phyloP scores from a whole-genome alignment of 2,888 invertebrate genomes.

The Rhyacophila evoluta region DNA sequence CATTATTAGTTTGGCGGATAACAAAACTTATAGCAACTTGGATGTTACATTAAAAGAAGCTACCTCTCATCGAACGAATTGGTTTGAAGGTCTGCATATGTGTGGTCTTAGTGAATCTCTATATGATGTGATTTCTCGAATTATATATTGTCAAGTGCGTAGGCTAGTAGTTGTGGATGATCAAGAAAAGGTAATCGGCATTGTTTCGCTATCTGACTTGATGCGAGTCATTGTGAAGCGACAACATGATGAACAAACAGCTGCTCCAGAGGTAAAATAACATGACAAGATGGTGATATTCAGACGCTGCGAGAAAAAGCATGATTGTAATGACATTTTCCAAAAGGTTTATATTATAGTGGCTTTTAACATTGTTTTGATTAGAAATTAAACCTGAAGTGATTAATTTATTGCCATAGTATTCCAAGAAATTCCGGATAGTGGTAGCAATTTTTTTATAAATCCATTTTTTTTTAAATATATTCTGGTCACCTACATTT shows the following conservation, averaged over 20 bases:
- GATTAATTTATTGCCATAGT: too few relatives aligned
- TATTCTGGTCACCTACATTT: too few relatives aligned
- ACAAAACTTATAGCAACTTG: slow-evolving; percentile 44
- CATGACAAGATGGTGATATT: not conserved
- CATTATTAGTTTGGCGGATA: slow-evolving; percentile 34
- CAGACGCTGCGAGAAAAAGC: not conserved
- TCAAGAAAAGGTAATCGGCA: slow-evolving; percentile 36
- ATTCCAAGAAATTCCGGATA: too few relatives aligned
- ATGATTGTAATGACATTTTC: too few relatives aligned
- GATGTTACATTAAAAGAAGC: slow-evolving; percentile 38
- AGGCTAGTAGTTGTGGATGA: slow-evolving; percentile 42
- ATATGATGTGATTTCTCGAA: slow-evolving; percentile 36
- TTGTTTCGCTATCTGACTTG: slow-evolving; percentile 43
- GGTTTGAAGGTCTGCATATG: slow-evolving; percentile 42
- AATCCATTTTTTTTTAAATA: too few relatives aligned
- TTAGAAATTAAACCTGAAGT: too few relatives aligned
- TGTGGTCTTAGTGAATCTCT: slow-evolving; percentile 40
- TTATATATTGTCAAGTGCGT: slow-evolving; percentile 40
- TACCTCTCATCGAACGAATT: slow-evolving; percentile 29
- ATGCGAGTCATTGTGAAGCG: slow-evolving; percentile 26
- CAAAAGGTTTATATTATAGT: too few relatives aligned
- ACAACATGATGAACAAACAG: not conserved
- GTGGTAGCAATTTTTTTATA: too few relatives aligned
- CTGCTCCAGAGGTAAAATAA: not conserved
- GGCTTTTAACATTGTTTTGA: too few relatives aligned